phyloP scores from a whole-genome alignment of 2,888 invertebrate genomes.

The Protonemura montana region DNA sequence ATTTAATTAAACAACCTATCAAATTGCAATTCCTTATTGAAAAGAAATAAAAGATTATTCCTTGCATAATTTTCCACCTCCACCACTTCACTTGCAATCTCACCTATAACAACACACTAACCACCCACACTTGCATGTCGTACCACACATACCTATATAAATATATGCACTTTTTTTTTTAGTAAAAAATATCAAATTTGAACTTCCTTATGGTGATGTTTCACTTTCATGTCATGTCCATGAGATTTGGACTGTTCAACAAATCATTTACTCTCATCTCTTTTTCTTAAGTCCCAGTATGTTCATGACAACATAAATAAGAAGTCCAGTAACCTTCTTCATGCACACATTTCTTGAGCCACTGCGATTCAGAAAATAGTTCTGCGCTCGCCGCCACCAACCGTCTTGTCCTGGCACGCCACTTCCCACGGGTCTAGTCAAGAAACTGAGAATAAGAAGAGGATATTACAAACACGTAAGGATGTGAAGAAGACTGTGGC shows the following conservation, averaged over 20 bases:
- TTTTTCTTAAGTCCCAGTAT: neutral
- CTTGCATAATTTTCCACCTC: neutral
- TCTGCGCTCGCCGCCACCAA: neutral
- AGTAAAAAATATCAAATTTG: slow-evolving; percentile 3
- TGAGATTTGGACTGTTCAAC: slow-evolving; percentile 32
- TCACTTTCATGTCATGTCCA: slow-evolving; percentile 39
- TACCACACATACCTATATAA: neutral
- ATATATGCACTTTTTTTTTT: too few relatives aligned
- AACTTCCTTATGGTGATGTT: slow-evolving; percentile 22
- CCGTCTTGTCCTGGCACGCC: neutral
- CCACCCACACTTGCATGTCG: slow-evolving; percentile 1
- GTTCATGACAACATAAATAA: neutral
- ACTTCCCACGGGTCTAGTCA: neutral
- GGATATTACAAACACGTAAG: neutral
- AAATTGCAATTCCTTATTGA: neutral
- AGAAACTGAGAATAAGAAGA: neutral
- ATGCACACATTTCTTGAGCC: neutral
- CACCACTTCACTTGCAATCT: neutral
- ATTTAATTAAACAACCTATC: neutral
- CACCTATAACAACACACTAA: neutral
- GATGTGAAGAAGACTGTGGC: slow-evolving; percentile 16
- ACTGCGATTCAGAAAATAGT: neutral
- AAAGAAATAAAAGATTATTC: neutral
- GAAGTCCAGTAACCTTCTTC: neutral
- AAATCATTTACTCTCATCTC: slow-evolving; percentile 24